phyloP scores from a whole-genome alignment of 2,113 vertebrate genomes.

The Pedionomus torquatus region DNA sequence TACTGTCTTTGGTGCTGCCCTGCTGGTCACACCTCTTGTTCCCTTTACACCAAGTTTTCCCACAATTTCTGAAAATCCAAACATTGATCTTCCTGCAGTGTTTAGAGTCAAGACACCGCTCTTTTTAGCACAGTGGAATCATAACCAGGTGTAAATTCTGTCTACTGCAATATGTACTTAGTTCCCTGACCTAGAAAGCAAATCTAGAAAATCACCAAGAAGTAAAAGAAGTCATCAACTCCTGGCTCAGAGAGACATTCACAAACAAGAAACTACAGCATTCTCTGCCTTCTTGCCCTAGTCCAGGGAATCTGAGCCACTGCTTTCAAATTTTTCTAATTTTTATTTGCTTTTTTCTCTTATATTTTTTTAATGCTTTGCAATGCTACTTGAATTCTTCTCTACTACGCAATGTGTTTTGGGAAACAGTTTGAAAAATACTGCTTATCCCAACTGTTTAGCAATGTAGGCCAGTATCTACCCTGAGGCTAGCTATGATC shows the following conservation, averaged over 20 bases:
- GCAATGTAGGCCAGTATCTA: not conserved
- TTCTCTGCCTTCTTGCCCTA: not conserved
- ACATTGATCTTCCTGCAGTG: not conserved
- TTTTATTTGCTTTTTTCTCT: not conserved
- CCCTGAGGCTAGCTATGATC: not conserved
- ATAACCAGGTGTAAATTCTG: not conserved
- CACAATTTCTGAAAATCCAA: not conserved
- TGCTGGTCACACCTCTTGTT: not conserved
- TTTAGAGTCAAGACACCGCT: not conserved
- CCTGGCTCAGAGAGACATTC: not conserved
- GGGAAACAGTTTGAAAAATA: not conserved
- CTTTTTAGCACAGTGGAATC: not conserved
- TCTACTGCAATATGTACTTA: not conserved
- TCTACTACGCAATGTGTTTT: not conserved
- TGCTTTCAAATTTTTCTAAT: not conserved
- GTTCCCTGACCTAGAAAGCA: not conserved
- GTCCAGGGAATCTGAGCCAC: not conserved
- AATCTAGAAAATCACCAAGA: not conserved
- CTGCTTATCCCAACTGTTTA: not conserved
- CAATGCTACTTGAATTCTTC: not conserved
- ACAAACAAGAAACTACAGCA: fast-evolving
- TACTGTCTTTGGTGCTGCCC: not conserved
- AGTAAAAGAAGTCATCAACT: not conserved
- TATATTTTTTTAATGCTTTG: not conserved
- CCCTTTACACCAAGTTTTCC: not conserved